Evolutionary conservation across 1,140 invertebrate genomes (phyloP).

Genomic region (Drosophila funebris): DNA sequence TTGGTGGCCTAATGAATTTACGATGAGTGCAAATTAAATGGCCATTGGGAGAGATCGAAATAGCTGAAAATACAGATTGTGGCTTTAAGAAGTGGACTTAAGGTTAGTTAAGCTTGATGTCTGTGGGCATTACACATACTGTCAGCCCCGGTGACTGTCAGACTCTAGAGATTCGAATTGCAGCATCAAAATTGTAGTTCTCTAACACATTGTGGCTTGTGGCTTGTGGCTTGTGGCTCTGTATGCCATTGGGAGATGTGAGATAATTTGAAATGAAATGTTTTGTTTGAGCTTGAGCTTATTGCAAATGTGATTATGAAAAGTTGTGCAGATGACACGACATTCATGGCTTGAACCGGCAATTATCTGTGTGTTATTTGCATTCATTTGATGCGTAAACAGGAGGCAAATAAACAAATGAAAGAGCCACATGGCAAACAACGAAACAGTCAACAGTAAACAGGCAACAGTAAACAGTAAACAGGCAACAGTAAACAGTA

Average conservation of each 20-base stretch:
- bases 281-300: background rate
- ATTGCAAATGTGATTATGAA: constrained; percentile 4
- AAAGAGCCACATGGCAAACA: constrained; percentile 33
- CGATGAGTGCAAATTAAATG: constrained; percentile 25
- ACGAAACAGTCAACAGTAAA: constrained; percentile 28
- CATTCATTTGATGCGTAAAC: constrained; percentile 52
- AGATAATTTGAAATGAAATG: background rate
- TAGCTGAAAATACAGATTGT: background rate
- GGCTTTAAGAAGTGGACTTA: background rate
- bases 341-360: background rate
- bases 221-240: no score
- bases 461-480: constrained; percentile 8
- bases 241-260: background rate
- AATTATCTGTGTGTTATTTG: constrained; percentile 50
- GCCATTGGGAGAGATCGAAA: constrained; percentile 7
- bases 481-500: background rate
- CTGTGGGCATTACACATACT: background rate
- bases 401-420: constrained; percentile 47
- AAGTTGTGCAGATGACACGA: constrained; percentile 15
- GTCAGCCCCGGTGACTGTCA: background rate
- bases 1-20: constrained; percentile 37
- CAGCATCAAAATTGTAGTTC: background rate
- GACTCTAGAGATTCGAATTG: background rate
- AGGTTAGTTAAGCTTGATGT: background rate
- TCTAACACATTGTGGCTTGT: background rate